A percentile compares a stretch with the other conserved stretches of the same genome.
phyloP scores from a whole-genome alignment of 2,888 invertebrate species.

The Microctonus hyperodae region DNA sequence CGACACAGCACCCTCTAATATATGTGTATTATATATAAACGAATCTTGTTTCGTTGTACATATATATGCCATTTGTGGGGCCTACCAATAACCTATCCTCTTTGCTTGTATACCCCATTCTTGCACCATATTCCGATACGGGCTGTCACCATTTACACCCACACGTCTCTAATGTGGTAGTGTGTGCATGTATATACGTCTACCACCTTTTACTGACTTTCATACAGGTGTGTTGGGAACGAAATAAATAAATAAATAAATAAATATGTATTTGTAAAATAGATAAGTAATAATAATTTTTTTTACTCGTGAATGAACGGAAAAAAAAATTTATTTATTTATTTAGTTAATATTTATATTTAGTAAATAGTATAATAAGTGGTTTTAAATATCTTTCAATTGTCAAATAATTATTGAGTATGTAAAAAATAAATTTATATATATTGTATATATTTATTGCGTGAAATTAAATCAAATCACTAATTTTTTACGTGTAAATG shows the following conservation, averaged over 20 bases:
- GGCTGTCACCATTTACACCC: slow-evolving; percentile 54
- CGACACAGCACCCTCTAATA: slow-evolving; percentile 15
- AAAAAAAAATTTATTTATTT: too few species aligned
- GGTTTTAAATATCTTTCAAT: too few species aligned
- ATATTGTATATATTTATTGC: too few species aligned
- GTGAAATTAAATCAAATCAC: too few species aligned
- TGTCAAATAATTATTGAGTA: too few species aligned
- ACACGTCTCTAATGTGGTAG: too few species aligned
- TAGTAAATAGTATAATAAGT: too few species aligned
- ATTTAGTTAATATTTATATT: too few species aligned
- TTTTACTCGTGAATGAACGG: not conserved
- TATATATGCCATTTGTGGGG: slow-evolving; percentile 52
- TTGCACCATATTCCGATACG: slow-evolving; percentile 49
- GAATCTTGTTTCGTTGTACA: slow-evolving; percentile 49
- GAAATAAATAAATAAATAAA: not conserved
- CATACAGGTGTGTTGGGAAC: slow-evolving; percentile 15
- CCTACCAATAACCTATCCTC: slow-evolving; percentile 56
- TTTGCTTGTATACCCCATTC: not conserved
- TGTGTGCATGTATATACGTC: not conserved
- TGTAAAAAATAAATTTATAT: too few species aligned
- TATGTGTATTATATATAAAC: slow-evolving; percentile 14
- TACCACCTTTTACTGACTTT: not conserved
- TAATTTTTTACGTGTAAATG: too few species aligned
- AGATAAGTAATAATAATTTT: not conserved
- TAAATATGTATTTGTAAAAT: not conserved